Base-by-base conservation (phyloP, 2,797 vertebrate genomes). In the Mus spretus region DNA sequence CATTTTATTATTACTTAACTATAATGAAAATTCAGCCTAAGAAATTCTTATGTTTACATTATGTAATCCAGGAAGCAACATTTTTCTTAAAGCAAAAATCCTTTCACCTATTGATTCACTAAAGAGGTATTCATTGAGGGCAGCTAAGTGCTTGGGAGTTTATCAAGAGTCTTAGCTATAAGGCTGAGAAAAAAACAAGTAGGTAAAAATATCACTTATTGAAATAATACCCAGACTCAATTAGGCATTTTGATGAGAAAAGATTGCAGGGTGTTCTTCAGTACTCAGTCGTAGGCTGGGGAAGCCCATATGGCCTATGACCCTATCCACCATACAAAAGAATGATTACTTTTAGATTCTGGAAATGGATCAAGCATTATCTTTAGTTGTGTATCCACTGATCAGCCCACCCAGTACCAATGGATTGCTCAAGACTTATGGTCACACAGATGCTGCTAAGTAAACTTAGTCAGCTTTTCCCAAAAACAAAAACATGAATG, bases 1-100 rank as follows among this genome's bases (percentile, higher is more conserved):
- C 5, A 3, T 89, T 90, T 88, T 61, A 50, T 91, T 90, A 89
- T 93, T 92, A 85, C 75, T 92, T 94, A 93, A 85, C 85, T 93
- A 13, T 89, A 91, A 97, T 82, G 20, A 67, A 85, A 84, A 84
- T 53, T 86, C 24, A 67, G 65, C 91, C 31, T 75, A 59, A 17
- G 95, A 70, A 75, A 72, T 40, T 91, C 24, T 91, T 40, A 57
- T 70, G 92, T 93, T 90, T 55, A 67, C 93, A 65, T 95, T 63
- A 75, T 90, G 13, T 90, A 83, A 40, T 15, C 31, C 31, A 40
- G 28, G 7, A 79, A n/a, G 47, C 15, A 70, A 24, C 40, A 94
- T 59, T 93, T 90, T 96, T 17, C 34, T 88, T 79, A 89, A 95
- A 84, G 6, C 3, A 84, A 15, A 77, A 91, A 65, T 92, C 90